These are phyloP conservation scores for Nomada goodeniana DNA, from an alignment of 2,888 invertebrate genomes.

Conservation along the genomic window DNA sequence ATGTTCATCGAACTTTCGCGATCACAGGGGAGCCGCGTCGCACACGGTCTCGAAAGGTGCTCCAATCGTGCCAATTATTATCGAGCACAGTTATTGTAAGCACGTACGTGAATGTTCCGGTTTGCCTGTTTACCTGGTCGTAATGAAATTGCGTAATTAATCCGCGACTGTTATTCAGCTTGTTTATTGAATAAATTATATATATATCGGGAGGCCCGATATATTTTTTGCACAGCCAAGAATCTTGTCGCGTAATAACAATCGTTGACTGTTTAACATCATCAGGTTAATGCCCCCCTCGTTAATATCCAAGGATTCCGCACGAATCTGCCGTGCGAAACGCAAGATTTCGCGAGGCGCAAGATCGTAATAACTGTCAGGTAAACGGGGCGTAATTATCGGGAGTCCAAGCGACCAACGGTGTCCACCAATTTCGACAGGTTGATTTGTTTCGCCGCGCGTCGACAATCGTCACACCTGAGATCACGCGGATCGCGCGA, in stretches of 20 bases:
- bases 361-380: conserved; percentile 59
- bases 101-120: too few relatives aligned
- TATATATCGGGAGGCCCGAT: neutral
- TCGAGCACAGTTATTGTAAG: too few relatives aligned
- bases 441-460: conserved; percentile 45
- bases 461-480: conserved; percentile 21
- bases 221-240: neutral
- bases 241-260: conserved; percentile 17
- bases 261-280: conserved; percentile 30
- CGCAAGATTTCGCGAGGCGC: too few relatives aligned
- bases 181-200: conserved; percentile 5
- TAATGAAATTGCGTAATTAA: too few relatives aligned
- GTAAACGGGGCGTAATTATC: conserved; percentile 55
- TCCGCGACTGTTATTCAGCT: too few relatives aligned
- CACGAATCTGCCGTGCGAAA: conserved; percentile 12
- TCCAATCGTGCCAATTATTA: too few relatives aligned
- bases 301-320: conserved; percentile 46
- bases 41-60: too few relatives aligned
- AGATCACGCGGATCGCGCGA: too few relatives aligned
- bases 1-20: too few relatives aligned
- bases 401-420: conserved; percentile 36
- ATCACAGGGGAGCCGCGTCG: too few relatives aligned
- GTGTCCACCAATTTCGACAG: conserved; percentile 29
- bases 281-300: conserved; percentile 40
- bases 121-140: too few relatives aligned